Percentiles rank a stretch among this genome's conserved stretches.
These are phyloP conservation scores for Cacatua alba DNA, from an alignment of 2,113 vertebrate genomes.

Conservation along the genomic window DNA sequence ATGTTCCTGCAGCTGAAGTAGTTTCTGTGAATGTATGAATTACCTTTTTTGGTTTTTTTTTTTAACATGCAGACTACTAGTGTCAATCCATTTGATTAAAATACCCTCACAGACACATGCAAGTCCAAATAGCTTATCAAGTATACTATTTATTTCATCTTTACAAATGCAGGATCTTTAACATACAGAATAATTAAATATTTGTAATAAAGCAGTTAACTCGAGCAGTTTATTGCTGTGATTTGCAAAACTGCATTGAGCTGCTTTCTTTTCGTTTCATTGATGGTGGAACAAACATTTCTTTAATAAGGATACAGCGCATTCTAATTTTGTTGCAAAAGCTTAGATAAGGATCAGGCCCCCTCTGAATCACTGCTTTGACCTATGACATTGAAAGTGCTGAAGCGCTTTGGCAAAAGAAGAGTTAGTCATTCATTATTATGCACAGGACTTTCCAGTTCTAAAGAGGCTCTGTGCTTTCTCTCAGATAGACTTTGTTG, in stretches of 20 bases:
- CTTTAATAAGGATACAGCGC: conserved; percentile 87
- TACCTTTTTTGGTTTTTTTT: neutral
- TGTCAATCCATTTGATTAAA: neutral
- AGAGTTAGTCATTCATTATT: conserved; percentile 88
- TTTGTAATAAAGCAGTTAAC: conserved; percentile 81
- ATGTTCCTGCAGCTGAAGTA: neutral
- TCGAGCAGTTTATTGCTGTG: conserved; percentile 74
- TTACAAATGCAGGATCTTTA: conserved; percentile 70
- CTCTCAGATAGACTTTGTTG: conserved; percentile 89
- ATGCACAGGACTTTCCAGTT: conserved; percentile 84
- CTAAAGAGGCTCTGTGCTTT: conserved; percentile 83
- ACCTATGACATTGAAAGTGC: conserved; percentile 88
- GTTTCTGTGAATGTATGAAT: neutral
- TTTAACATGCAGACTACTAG: neutral
- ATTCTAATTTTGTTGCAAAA: conserved; percentile 84
- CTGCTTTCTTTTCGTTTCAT: conserved; percentile 80
- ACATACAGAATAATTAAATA: conserved; percentile 75
- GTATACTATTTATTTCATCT: conserved; percentile 59
- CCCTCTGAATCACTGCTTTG: conserved; percentile 85
- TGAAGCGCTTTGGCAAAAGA: conserved; percentile 82
- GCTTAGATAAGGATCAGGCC: conserved; percentile 89
- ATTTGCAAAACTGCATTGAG: conserved; percentile 80
- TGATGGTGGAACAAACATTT: conserved; percentile 90
- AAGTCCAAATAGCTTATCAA: conserved; percentile 56
- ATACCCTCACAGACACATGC: neutral